Evolutionary conservation across 2,797 vertebrate genomes (phyloP).

Genomic region (Sebastes taczanowskii): DNA sequence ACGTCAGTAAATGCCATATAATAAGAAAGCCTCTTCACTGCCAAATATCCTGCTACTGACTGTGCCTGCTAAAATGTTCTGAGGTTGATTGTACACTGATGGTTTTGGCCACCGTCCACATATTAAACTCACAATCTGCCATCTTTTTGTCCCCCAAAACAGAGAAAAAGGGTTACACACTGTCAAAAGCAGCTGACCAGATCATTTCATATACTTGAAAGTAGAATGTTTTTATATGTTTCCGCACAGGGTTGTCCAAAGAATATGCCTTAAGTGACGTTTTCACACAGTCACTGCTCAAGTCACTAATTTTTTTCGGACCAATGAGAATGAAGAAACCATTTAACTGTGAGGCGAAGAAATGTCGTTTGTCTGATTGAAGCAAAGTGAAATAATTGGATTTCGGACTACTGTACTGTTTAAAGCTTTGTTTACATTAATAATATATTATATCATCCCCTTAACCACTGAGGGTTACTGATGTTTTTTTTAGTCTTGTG

Average conservation of each 20-base stretch:
- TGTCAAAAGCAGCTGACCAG: slow-evolving; percentile 43
- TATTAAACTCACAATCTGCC: slow-evolving; percentile 3
- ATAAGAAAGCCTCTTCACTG: slow-evolving; percentile 44
- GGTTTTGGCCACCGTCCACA: slow-evolving; percentile 14
- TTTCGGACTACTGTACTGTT: slow-evolving; percentile 78
- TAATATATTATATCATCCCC: slow-evolving; percentile 83
- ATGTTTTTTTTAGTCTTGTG: slow-evolving; percentile 68
- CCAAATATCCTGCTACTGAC: slow-evolving; percentile 42
- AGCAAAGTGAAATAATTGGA: slow-evolving; percentile 54
- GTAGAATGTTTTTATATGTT: slow-evolving; percentile 71
- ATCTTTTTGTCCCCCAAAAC: not conserved
- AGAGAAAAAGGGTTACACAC: slow-evolving; percentile 14
- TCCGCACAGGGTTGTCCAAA: slow-evolving; percentile 81
- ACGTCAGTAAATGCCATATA: slow-evolving; percentile 16
- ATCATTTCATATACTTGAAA: slow-evolving; percentile 69
- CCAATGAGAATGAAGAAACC: slow-evolving; percentile 70
- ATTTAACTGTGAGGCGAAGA: slow-evolving; percentile 47
- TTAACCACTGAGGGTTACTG: slow-evolving; percentile 66
- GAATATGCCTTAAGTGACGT: slow-evolving; percentile 76
- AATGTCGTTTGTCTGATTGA: slow-evolving; percentile 39
- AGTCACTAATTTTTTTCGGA: slow-evolving; percentile 53
- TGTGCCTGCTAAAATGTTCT: slow-evolving; percentile 9
- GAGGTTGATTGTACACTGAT: not conserved
- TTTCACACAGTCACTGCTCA: slow-evolving; percentile 47
- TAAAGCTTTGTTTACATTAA: slow-evolving; percentile 85